Percentiles rank a stretch among this genome's conserved stretches.
Conservation (phyloP, 2,888 invertebrate species). For the Drosophila hawaiiensis region DNA sequence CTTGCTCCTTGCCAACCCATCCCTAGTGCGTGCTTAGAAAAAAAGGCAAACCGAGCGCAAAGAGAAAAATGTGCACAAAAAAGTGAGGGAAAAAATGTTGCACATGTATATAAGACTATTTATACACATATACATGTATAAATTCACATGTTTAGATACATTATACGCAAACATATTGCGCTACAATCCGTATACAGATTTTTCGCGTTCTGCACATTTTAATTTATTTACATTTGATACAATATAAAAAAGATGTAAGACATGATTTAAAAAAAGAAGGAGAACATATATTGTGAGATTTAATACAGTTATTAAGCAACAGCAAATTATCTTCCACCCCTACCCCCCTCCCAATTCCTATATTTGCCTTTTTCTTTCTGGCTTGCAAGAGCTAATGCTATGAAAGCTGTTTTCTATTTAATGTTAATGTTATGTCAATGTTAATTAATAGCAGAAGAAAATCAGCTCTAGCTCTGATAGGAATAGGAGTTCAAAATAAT, state of each 20-base stretch:
- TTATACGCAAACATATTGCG: background rate
- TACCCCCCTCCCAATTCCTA: background rate
- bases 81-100: slow-evolving; percentile 21
- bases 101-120: background rate
- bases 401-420: background rate
- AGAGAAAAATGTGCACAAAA: slow-evolving; percentile 26
- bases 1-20: slow-evolving; percentile 17
- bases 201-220: background rate
- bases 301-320: background rate
- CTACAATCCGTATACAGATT: background rate
- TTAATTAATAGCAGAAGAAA: background rate
- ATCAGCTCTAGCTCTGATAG: background rate
- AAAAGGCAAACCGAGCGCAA: slow-evolving; percentile 20
- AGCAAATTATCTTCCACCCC: background rate
- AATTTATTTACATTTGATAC: background rate
- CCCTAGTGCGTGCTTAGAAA: slow-evolving; percentile 20
- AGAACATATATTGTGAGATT: background rate
- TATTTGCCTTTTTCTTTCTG: background rate
- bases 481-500: background rate
- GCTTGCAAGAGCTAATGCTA: background rate
- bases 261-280: background rate
- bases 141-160: background rate
- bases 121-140: background rate
- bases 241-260: background rate
- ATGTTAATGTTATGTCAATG: background rate